These are phyloP conservation scores for Karalla daura DNA, from an alignment of 2,797 vertebrate genomes.

Conservation along the genomic window DNA sequence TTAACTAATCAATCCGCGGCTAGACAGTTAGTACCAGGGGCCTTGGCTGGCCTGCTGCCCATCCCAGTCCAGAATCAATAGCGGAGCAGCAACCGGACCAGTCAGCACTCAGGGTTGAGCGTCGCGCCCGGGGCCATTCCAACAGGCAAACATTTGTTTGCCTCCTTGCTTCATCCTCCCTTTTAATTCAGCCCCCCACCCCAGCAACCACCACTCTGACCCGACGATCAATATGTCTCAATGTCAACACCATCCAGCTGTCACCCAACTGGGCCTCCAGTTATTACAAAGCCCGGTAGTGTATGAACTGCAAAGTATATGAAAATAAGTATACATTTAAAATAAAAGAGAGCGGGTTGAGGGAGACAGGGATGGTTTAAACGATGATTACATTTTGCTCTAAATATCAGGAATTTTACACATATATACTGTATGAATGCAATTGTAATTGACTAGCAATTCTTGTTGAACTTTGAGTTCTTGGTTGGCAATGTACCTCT, in stretches of 20 bases:
- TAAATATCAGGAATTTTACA: neutral
- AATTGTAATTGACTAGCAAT: no score
- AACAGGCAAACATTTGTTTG: slow-evolving; percentile 50
- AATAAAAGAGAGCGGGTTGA: neutral
- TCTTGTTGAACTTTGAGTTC: no score
- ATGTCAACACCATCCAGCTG: slow-evolving; percentile 65
- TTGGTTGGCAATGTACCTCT: no score
- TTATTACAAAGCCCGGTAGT: neutral
- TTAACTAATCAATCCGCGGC: slow-evolving; percentile 61
- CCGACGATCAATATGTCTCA: slow-evolving; percentile 73
- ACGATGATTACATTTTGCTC: neutral
- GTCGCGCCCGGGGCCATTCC: slow-evolving; percentile 64
- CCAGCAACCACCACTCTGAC: slow-evolving; percentile 47
- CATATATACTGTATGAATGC: no score
- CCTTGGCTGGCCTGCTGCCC: slow-evolving; percentile 47
- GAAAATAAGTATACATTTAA: neutral
- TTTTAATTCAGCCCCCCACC: slow-evolving; percentile 50
- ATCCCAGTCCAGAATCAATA: slow-evolving; percentile 70
- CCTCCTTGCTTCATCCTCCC: slow-evolving; percentile 39
- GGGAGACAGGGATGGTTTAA: neutral
- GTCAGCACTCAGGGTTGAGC: slow-evolving; percentile 65
- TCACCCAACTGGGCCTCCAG: slow-evolving; percentile 13
- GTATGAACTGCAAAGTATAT: neutral
- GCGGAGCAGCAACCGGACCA: slow-evolving; percentile 68
- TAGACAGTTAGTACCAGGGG: slow-evolving; percentile 73